Conservation (phyloP, 1,140 invertebrate genomes). For the Vanessa tameamea region DNA sequence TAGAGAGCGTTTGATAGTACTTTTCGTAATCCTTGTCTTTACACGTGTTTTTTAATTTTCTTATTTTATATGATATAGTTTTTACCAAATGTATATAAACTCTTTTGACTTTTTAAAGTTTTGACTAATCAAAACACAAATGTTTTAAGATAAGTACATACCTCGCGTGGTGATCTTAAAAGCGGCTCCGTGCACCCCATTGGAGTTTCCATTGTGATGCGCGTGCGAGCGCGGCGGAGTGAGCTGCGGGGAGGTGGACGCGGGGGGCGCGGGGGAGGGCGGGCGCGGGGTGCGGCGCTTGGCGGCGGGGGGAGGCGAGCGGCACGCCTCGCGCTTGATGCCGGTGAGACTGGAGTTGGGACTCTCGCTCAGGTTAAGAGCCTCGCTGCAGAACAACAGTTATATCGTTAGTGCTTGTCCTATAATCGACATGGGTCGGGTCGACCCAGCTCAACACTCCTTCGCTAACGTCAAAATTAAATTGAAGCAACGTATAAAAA, state of each 20-base stretch:
- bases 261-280: constrained; percentile 39
- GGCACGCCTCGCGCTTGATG: constrained; percentile 83
- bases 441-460: too few species aligned
- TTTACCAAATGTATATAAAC: too few species aligned
- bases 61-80: too few species aligned
- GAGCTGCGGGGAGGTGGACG: constrained; percentile 40
- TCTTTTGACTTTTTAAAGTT: too few species aligned
- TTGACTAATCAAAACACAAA: too few species aligned
- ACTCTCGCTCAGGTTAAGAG: constrained; percentile 83
- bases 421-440: too few species aligned
- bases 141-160: constrained; percentile 51
- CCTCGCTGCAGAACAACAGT: constrained; percentile 74
- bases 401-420: too few species aligned
- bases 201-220: constrained; percentile 65
- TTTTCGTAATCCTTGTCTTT: too few species aligned
- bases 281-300: constrained; percentile 81
- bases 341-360: constrained; percentile 71
- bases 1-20: too few species aligned
- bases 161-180: constrained; percentile 95
- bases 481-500: too few species aligned
- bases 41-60: too few species aligned
- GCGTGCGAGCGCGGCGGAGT: constrained; percentile 47
- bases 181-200: constrained; percentile 84
- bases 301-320: constrained; percentile 81
- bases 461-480: too few species aligned